Evolutionary conservation across 2,888 invertebrate genomes (phyloP).

Genomic region (Mesorhabditis spiculigera): DNA sequence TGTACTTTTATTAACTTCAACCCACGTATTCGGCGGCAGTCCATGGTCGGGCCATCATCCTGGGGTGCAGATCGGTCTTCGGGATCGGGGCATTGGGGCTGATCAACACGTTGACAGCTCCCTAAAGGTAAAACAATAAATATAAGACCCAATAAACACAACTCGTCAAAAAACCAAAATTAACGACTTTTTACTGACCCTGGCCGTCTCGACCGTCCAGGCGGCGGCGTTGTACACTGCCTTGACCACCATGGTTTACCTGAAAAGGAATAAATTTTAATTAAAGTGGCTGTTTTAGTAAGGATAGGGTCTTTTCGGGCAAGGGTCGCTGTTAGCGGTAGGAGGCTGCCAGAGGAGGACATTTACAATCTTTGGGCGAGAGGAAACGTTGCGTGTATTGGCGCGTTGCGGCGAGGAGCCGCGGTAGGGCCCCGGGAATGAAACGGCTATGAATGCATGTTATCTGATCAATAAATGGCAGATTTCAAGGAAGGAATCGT

Average conservation of each 20-base stretch:
- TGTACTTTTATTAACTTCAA: not conserved
- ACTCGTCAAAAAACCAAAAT: not conserved
- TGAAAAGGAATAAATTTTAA: not conserved
- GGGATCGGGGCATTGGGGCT: slow-evolving; percentile 47
- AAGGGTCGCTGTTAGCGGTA: too few relatives aligned
- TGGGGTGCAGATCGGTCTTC: slow-evolving; percentile 47
- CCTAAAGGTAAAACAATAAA: not conserved
- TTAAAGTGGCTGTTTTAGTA: not conserved
- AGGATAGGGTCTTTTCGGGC: not conserved
- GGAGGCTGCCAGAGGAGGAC: not conserved
- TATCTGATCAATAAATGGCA: too few relatives aligned
- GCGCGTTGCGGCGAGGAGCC: not conserved
- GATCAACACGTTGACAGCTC: slow-evolving; percentile 21
- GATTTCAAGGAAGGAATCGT: too few relatives aligned
- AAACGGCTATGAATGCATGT: too few relatives aligned
- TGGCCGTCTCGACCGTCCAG: slow-evolving; percentile 49
- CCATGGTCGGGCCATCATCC: slow-evolving; percentile 51
- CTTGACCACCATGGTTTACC: slow-evolving; percentile 42
- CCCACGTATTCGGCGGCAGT: slow-evolving; percentile 51
- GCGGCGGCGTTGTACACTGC: slow-evolving; percentile 45
- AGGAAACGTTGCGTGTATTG: not conserved
- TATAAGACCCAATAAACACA: not conserved
- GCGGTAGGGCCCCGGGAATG: too few relatives aligned
- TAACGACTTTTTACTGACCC: slow-evolving; percentile 18
- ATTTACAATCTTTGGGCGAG: not conserved